phyloP scores from a whole-genome alignment of 2,888 invertebrate species.

The Tenthredo notha region DNA sequence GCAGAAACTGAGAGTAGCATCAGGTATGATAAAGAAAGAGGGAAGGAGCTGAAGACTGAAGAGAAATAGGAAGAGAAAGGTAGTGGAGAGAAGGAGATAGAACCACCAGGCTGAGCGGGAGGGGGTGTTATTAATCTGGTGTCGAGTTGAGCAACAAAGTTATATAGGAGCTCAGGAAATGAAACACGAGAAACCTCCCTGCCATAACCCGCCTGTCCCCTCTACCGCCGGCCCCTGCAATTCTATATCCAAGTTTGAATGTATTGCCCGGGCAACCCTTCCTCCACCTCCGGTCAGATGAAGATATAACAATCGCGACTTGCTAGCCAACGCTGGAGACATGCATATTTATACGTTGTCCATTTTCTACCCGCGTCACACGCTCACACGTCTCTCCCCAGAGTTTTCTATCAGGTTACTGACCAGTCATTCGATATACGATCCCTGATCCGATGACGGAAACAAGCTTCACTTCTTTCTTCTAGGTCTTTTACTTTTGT shows the following conservation, averaged over 20 bases:
- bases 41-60: background rate
- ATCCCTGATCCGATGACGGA: background rate
- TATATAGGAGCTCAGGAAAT: constrained; percentile 79
- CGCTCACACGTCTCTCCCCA: constrained; percentile 10
- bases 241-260: constrained; percentile 75
- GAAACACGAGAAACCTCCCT: constrained; percentile 77
- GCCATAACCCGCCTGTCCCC: constrained; percentile 54
- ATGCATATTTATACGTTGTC: constrained; percentile 70
- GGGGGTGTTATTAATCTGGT: constrained; percentile 78
- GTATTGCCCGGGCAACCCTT: constrained; percentile 73
- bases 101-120: constrained; percentile 69
- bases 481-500: background rate
- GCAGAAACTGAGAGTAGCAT: background rate
- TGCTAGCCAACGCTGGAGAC: constrained; percentile 69
- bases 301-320: constrained; percentile 77
- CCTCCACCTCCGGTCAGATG: constrained; percentile 73
- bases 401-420: background rate
- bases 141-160: constrained; percentile 79
- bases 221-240: constrained; percentile 62
- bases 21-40: background rate
- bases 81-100: constrained; percentile 50
- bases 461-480: background rate
- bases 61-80: constrained; percentile 1
- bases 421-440: background rate
- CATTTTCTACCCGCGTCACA: constrained; percentile 42